phyloP scores from a whole-genome alignment of 2,113 vertebrate species.

The Petroica traversi region DNA sequence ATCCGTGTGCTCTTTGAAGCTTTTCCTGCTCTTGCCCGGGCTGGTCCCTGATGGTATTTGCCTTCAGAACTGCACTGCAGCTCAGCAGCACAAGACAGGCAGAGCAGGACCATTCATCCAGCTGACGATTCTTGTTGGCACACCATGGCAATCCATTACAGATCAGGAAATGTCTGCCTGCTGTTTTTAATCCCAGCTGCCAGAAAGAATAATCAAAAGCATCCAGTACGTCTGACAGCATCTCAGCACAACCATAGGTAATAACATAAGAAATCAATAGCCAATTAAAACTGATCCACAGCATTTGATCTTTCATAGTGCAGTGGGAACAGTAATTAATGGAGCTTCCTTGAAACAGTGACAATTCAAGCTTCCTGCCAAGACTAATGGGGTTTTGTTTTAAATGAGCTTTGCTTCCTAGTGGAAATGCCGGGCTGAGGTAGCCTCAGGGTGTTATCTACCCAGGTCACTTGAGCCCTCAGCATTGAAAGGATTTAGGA shows the following conservation, averaged over 20 bases:
- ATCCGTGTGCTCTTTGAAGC: neutral
- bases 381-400: conserved; percentile 24
- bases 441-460: neutral
- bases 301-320: conserved; percentile 63
- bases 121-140: conserved; percentile 28
- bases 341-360: conserved; percentile 34
- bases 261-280: conserved; percentile 67
- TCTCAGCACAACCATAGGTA: conserved; percentile 47
- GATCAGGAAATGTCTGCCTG: conserved; percentile 42
- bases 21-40: neutral
- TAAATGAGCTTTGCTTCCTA: conserved; percentile 11
- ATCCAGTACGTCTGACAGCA: conserved; percentile 33
- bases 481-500: neutral
- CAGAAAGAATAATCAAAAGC: conserved; percentile 57
- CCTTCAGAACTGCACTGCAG: conserved; percentile 10
- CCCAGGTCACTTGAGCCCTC: neutral
- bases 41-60: neutral
- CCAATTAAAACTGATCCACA: conserved; percentile 68
- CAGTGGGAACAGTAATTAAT: conserved; percentile 60
- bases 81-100: conserved; percentile 1
- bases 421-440: neutral
- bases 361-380: conserved; percentile 54
- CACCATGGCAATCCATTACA: conserved; percentile 34
- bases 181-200: conserved; percentile 60
- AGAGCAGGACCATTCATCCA: conserved; percentile 50